These are phyloP conservation scores for Agelastica alni DNA, from an alignment of 2,888 invertebrate species.

Conservation along the genomic window DNA sequence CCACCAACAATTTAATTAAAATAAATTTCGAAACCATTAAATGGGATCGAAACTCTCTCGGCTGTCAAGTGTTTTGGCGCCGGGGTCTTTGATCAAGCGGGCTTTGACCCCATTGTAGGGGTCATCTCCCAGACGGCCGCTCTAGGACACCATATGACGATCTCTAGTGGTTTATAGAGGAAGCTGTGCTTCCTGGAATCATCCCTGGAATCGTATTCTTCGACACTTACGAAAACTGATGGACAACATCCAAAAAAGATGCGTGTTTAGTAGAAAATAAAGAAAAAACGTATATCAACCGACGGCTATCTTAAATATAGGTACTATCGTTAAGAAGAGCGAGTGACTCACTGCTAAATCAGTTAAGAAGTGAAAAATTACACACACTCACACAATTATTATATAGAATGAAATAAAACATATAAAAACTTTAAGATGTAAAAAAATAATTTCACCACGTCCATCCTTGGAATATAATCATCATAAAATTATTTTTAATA, in stretches of 20 bases:
- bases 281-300: background rate
- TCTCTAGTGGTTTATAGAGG: slow-evolving; percentile 30
- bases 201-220: too few relatives aligned
- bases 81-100: slow-evolving; percentile 50
- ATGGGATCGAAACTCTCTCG: slow-evolving; percentile 40
- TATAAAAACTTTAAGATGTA: too few relatives aligned
- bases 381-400: too few relatives aligned
- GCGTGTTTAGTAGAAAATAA: background rate
- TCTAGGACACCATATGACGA: slow-evolving; percentile 41
- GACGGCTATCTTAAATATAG: background rate
- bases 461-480: too few relatives aligned
- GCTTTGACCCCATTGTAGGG: slow-evolving; percentile 45
- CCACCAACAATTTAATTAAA: slow-evolving; percentile 38
- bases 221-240: background rate
- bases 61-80: slow-evolving; percentile 51
- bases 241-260: background rate
- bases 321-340: too few relatives aligned
- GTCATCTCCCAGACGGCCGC: slow-evolving; percentile 42
- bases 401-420: too few relatives aligned
- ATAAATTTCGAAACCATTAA: slow-evolving; percentile 41
- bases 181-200: background rate
- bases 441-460: too few relatives aligned
- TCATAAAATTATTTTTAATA: too few relatives aligned
- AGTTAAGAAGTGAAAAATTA: slow-evolving; percentile 4
- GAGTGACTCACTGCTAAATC: slow-evolving; percentile 2